Conservation (phyloP, 2,888 invertebrate species). For the Danaus chrysippus region DNA sequence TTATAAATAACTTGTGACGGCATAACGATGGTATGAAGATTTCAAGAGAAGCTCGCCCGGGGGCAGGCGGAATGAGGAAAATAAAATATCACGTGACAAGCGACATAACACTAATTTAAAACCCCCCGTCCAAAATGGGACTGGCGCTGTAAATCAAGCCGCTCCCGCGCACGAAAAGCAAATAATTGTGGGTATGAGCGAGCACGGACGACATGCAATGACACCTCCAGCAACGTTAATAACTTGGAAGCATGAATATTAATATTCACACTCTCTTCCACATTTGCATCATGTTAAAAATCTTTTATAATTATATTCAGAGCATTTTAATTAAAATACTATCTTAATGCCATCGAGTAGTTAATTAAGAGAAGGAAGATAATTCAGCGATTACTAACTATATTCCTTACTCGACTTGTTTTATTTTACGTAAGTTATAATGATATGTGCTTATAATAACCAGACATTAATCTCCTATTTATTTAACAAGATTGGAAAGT, state of each 20-base stretch:
- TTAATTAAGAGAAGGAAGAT: too few species aligned
- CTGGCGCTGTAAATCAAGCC: constrained; percentile 67
- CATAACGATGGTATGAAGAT: constrained; percentile 52
- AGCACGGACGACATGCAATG: constrained; percentile 60
- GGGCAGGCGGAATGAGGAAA: constrained; percentile 52
- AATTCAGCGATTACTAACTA: too few species aligned
- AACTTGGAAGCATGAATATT: constrained; percentile 59
- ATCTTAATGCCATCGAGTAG: not conserved
- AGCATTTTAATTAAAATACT: not conserved
- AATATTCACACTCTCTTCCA: constrained; percentile 49
- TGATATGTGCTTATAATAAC: too few species aligned
- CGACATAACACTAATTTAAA: constrained; percentile 70
- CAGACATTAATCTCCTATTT: too few species aligned
- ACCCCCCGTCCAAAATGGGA: constrained; percentile 55
- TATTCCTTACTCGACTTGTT: too few species aligned
- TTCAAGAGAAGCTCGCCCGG: constrained; percentile 57
- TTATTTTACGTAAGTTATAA: too few species aligned
- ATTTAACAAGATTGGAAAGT: not conserved
- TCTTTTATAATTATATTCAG: not conserved
- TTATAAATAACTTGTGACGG: constrained; percentile 69
- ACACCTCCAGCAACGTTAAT: constrained; percentile 57
- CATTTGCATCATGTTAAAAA: constrained; percentile 1
- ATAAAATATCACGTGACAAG: constrained; percentile 71
- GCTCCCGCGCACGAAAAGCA: constrained; percentile 65
- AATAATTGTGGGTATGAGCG: constrained; percentile 56